Base-by-base conservation (phyloP, 2,113 vertebrate species). In the Salvelinus sp. region DNA sequence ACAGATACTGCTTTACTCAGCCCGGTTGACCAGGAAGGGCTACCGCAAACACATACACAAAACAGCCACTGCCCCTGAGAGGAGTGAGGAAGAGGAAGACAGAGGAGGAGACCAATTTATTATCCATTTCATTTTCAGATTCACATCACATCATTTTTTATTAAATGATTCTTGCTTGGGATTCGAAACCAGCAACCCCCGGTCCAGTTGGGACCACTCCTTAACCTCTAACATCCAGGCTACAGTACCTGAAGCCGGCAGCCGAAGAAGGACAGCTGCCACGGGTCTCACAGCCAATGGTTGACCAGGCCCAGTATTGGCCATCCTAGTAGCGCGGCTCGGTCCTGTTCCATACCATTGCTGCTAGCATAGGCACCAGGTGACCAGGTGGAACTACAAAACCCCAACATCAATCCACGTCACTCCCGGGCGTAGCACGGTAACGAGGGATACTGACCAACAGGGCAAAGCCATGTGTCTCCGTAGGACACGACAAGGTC, bases 321-420 rank as follows among this genome's bases (percentile, higher is more conserved):
- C 93, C 75, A 95, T 89, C n/a, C n/a, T n/a, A 96, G 94, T 16
- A 95, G 81, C 4, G 95, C 95, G 0, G 95, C 94, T 65, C 23
- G 87, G 14, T 72, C 87, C 64, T 94, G 92, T 0, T 93, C 90
- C 73, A 96, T 87, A 1, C 92, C 92, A 0, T 88, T 83, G 22
- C 38, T 54, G 86, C n/a, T 82, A 65, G 95, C 95, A 0, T 94
- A 95, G 0, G 95, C 80, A 96, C 94, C 75, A 96, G 87, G 89
- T 94, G 79, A 95, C 1, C 0, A 94, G 92, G 0, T n/a, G 95
- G 95, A 78, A 96, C 79, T 0, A 83, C 74, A 70, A 95, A 94
- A 94, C 0, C 95, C 96, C 87, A 96, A 58, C 89, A 93, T 89
- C 93, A 94, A 94, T 93, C 95, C 95, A 95, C 3, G 86, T 74